phyloP scores from a whole-genome alignment of 2,888 invertebrate genomes.

The Drosophila tripunctata region DNA sequence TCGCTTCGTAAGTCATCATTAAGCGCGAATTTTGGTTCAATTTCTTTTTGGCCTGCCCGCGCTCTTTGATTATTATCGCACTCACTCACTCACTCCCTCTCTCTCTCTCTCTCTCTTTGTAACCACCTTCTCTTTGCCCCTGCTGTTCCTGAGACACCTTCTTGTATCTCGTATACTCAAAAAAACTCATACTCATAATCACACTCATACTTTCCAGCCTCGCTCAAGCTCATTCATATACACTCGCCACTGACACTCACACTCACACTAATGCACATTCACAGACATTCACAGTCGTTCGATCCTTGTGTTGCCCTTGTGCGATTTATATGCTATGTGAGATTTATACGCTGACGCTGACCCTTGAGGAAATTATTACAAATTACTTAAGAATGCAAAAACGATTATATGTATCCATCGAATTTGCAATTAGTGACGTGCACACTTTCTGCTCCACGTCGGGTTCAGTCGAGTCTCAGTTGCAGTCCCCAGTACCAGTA shows the following conservation, averaged over 20 bases:
- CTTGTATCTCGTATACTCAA: too few relatives aligned
- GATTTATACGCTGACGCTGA: slow-evolving; percentile 80
- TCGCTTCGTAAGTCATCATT: slow-evolving; percentile 65
- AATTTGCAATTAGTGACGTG: slow-evolving; percentile 82
- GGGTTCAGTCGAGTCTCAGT: slow-evolving; percentile 30
- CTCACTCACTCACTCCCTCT: slow-evolving; percentile 4
- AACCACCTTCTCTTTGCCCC: too few relatives aligned
- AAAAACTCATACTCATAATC: not conserved
- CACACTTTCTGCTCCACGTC: slow-evolving; percentile 68
- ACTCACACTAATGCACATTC: not conserved
- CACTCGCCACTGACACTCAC: not conserved
- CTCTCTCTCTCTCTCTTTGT: too few relatives aligned
- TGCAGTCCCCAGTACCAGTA: slow-evolving; percentile 1
- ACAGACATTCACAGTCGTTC: slow-evolving; percentile 25
- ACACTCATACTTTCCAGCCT: slow-evolving; percentile 5
- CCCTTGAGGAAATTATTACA: slow-evolving; percentile 84
- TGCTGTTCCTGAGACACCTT: too few relatives aligned
- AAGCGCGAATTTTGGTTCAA: slow-evolving; percentile 67
- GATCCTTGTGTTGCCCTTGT: slow-evolving; percentile 49
- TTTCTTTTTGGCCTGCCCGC: slow-evolving; percentile 38
- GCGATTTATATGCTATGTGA: slow-evolving; percentile 71
- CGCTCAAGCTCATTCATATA: not conserved
- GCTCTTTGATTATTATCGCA: slow-evolving; percentile 62
- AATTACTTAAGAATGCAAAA: slow-evolving; percentile 84
- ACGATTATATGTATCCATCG: slow-evolving; percentile 83